Evolutionary conservation across 2,888 invertebrate genomes (phyloP).

Genomic region (Dicyrtomina minuta): DNA sequence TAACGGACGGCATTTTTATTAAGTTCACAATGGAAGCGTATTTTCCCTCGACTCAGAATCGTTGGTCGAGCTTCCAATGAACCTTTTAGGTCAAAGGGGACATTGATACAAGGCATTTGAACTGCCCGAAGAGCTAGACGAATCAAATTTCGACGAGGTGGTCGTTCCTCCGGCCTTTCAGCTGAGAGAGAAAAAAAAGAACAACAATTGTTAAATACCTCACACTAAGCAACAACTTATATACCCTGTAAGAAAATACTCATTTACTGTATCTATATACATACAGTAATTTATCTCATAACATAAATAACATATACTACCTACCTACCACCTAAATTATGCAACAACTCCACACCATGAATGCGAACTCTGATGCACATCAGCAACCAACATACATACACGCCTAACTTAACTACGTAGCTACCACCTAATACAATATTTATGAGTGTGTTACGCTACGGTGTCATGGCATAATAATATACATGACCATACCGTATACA

Average conservation of each 20-base stretch:
- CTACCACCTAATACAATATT: no score
- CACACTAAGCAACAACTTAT: not conserved
- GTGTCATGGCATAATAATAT: no score
- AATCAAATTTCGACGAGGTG: slow-evolving; percentile 75
- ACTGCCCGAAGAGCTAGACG: slow-evolving; percentile 79
- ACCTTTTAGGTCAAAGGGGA: slow-evolving; percentile 43
- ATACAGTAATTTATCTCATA: no score
- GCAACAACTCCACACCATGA: no score
- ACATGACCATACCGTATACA: no score
- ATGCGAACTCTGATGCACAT: no score
- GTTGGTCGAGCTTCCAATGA: slow-evolving; percentile 54
- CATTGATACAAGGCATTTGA: slow-evolving; percentile 44
- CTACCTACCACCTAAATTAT: no score
- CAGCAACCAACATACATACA: no score
- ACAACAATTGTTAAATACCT: slow-evolving; percentile 11
- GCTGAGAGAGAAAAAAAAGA: slow-evolving; percentile 61
- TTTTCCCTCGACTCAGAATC: slow-evolving; percentile 77
- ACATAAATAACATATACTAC: no score
- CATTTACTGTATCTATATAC: no score
- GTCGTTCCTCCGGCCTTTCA: slow-evolving; percentile 79
- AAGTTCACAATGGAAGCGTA: slow-evolving; percentile 75
- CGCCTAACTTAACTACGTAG: no score
- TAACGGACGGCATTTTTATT: slow-evolving; percentile 81
- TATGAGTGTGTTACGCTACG: no score
- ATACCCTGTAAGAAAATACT: not conserved